phyloP scores from a whole-genome alignment of 2,888 invertebrate genomes.

The Drosophila affinis region DNA sequence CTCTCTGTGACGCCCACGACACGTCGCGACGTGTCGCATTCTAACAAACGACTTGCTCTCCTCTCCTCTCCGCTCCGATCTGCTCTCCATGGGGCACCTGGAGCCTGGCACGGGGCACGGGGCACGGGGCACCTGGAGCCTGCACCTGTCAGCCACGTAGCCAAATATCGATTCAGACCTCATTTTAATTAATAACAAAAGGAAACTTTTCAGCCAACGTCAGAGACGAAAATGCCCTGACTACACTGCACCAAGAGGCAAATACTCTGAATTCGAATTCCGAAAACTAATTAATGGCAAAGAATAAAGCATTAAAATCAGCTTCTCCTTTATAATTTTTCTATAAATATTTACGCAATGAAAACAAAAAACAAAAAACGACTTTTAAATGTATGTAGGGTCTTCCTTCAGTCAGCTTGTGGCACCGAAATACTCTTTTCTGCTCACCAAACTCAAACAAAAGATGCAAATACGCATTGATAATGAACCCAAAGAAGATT shows the following conservation, averaged over 20 bases:
- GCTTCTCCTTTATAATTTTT: not conserved
- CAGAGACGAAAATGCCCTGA: not conserved
- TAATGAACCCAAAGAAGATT: conserved; percentile 51
- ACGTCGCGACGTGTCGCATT: conserved; percentile 67
- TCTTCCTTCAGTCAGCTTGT: not conserved
- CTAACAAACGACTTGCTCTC: conserved; percentile 45
- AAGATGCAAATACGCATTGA: conserved; percentile 61
- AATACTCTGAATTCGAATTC: not conserved
- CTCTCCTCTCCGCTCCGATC: not conserved
- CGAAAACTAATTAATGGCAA: not conserved
- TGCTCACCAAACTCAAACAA: conserved; percentile 35
- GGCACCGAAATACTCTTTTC: conserved; percentile 3
- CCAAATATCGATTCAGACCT: conserved; percentile 60
- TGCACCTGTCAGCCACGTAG: conserved; percentile 45
- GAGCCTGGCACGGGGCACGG: not conserved
- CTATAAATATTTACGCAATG: not conserved
- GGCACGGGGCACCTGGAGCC: conserved; percentile 14
- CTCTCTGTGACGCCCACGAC: conserved; percentile 43
- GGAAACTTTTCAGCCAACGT: conserved; percentile 20
- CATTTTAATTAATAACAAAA: conserved; percentile 68
- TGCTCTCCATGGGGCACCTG: conserved; percentile 22
- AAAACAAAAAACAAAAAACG: not conserved
- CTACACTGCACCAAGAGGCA: not conserved
- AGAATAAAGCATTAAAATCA: not conserved
- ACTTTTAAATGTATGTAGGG: not conserved